phyloP scores from a whole-genome alignment of 2,888 invertebrate genomes.

The Allacma fusca region DNA sequence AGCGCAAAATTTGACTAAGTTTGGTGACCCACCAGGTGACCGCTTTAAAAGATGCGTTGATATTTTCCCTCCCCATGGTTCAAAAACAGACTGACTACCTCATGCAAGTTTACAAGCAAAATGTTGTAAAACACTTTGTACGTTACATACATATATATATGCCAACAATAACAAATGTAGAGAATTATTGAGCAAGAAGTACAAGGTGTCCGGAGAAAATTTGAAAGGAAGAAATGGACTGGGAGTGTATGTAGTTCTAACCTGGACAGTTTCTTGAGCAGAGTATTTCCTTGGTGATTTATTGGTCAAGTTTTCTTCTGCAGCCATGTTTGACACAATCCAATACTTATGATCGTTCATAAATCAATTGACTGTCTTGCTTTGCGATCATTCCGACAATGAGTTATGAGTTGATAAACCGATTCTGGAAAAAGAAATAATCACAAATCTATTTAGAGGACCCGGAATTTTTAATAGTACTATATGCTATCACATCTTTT shows the following conservation, averaged over 20 bases:
- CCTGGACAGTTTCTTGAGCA: conserved; percentile 60
- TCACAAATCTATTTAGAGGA: conserved; percentile 12
- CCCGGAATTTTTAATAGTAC: neutral
- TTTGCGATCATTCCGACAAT: conserved; percentile 8
- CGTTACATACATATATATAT: no score
- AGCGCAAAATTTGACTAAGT: no score
- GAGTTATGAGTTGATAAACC: conserved; percentile 8
- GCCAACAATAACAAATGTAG: no score
- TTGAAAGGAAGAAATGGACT: neutral
- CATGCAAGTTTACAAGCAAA: no score
- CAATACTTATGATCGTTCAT: conserved; percentile 27
- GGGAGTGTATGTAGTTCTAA: conserved; percentile 43
- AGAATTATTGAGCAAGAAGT: no score
- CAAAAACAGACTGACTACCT: no score
- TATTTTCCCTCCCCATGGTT: no score
- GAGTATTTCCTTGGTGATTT: conserved; percentile 57
- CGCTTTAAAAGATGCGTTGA: no score
- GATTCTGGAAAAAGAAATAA: conserved; percentile 26
- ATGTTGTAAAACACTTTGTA: no score
- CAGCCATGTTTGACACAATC: conserved; percentile 36
- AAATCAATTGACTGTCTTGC: conserved; percentile 38
- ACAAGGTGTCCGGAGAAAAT: neutral
- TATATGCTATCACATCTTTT: no score
- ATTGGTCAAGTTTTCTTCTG: conserved; percentile 34
- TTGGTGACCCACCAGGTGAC: no score